Evolutionary conservation across 2,888 invertebrate genomes (phyloP), one percentile per base, ranked within the genome.

Genomic region (Dione vanillae): DNA sequence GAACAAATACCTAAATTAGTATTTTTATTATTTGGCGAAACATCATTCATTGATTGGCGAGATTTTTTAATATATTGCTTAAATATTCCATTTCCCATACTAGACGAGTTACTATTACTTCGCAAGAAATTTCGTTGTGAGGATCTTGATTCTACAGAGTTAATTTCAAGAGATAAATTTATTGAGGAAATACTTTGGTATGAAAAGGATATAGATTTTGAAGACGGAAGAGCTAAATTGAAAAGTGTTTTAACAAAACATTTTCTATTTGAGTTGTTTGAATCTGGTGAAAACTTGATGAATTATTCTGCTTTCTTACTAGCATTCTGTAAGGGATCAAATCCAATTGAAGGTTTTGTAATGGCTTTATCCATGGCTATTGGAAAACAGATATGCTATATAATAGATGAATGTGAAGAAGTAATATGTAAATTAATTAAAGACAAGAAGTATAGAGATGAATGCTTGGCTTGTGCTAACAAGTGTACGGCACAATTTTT

Each of bases 261-360:
- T 76, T 90, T 96, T 65, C 80, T 96, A 19, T 94, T 94, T 77
- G 93, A 94, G 76, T 85, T 96, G 78, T 96, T 91, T 80, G 88
- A 92, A 81, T 86, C 90, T 0, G 81, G 86, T 54, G 80, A 88
- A 70, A 82, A 94, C 71, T 77, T 85, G 47, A 89, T 95, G 75
- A 95, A 95, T 79, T 96, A 96, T 80, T 94, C 95, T 0, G 94
- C 94, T 7, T 87, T 96, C 78, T 82, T 96, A 43, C 81, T 96
- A 71, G 94, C 94, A 20, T 95, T 96, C 77, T 96, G 95, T 79
- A 96, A 95, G 85, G 94, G 89, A 77, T 73, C 79, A 19, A 86
- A 94, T 78, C 93, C 94, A 0, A 83, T 91, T 7, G 84, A 90
- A 76, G 96, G 95, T 0, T 92, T 96, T 65, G 93, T 87, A 0